Evolutionary conservation across 2,888 invertebrate genomes (phyloP).

Genomic region (Euplexia lucipara): DNA sequence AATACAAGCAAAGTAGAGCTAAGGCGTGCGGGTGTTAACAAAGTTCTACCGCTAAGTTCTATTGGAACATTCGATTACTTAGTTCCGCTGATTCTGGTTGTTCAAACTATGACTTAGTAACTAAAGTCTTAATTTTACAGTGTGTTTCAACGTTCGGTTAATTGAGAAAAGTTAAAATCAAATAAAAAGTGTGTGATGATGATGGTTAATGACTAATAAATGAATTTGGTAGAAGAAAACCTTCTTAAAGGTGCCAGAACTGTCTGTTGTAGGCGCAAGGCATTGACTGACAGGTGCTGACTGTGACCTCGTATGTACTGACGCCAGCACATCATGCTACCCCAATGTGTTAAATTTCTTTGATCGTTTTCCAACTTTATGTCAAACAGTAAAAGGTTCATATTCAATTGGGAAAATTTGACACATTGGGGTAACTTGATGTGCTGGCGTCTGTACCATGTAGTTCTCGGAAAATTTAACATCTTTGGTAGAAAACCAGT

Average conservation of each 20-base stretch:
- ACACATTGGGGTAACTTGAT: too few relatives aligned
- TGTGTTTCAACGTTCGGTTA: not conserved
- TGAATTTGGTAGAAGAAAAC: not conserved
- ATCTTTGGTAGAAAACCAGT: too few relatives aligned
- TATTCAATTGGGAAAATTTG: too few relatives aligned
- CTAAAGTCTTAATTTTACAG: conserved; percentile 15
- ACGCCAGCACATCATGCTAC: too few relatives aligned
- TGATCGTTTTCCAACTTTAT: too few relatives aligned
- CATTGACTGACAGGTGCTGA: not conserved
- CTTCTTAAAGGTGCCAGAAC: conserved; percentile 6
- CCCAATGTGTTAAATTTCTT: too few relatives aligned
- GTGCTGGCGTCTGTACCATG: too few relatives aligned
- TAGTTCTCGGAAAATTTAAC: too few relatives aligned
- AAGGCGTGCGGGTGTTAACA: conserved; percentile 47
- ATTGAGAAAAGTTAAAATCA: too few relatives aligned
- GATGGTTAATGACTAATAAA: conserved; percentile 10
- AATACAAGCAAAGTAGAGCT: conserved; percentile 45
- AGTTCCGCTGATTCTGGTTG: conserved; percentile 27
- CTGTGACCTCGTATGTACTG: too few relatives aligned
- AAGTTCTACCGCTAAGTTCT: conserved; percentile 54
- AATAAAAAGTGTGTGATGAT: not conserved
- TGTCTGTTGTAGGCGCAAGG: not conserved
- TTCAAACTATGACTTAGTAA: conserved; percentile 29
- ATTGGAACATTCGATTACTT: conserved; percentile 57
- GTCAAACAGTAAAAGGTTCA: too few relatives aligned